phyloP scores from a whole-genome alignment of 2,797 vertebrate species.

The Lophius americanus region DNA sequence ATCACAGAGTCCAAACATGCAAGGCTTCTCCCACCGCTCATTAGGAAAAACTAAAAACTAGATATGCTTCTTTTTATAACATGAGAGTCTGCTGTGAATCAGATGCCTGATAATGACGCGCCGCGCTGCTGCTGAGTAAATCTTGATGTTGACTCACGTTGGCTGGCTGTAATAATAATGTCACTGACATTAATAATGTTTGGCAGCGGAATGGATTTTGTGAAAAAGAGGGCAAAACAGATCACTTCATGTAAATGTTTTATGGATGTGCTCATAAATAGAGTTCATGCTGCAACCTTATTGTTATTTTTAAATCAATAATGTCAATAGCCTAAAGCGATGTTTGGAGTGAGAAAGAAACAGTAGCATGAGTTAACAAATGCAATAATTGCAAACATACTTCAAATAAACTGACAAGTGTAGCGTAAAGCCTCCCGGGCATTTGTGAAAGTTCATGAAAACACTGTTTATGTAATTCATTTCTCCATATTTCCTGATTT shows the following conservation, averaged over 20 bases:
- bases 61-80: constrained; percentile 42
- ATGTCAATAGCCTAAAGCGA: constrained; percentile 74
- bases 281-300: constrained; percentile 56
- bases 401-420: constrained; percentile 79
- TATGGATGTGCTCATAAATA: constrained; percentile 66
- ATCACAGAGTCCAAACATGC: too few relatives aligned
- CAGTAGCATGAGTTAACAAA: constrained; percentile 72
- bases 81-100: constrained; percentile 25
- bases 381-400: constrained; percentile 79
- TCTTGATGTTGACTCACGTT: constrained; percentile 48
- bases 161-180: constrained; percentile 53
- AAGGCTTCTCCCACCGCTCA: constrained; percentile 35
- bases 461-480: constrained; percentile 68
- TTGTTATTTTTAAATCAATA: constrained; percentile 80
- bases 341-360: constrained; percentile 69
- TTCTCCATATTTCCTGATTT: constrained; percentile 53
- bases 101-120: constrained; percentile 33
- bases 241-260: constrained; percentile 72
- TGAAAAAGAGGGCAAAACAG: constrained; percentile 48
- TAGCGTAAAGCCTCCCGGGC: constrained; percentile 55
- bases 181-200: constrained; percentile 65
- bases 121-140: constrained; percentile 50
- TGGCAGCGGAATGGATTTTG: constrained; percentile 53
- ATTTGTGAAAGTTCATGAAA: constrained; percentile 75
- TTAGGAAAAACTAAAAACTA: constrained; percentile 45